Evolutionary conservation across 2,113 vertebrate genomes (phyloP), one percentile per base, ranked within the genome.

Genomic region (Ptilorrhoa leucosticta): DNA sequence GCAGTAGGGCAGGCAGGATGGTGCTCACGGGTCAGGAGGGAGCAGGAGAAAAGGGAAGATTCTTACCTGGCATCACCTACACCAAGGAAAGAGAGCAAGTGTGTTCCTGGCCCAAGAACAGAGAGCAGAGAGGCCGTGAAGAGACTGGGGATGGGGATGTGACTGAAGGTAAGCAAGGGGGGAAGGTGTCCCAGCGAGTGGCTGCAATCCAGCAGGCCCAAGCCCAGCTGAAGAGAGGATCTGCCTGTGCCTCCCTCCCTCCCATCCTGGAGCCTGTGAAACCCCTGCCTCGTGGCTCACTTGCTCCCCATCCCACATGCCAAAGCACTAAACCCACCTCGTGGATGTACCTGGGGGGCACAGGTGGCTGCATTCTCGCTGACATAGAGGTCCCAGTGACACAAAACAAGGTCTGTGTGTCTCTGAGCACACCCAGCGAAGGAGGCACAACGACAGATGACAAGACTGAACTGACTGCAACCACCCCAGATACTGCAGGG

Each of bases 131-230:
- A 40, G 40, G 23, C 0, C 0, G 2, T 61, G 61, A 28, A 12
- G 93, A 70, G 18, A 7, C 1, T 28, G 21, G 44, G 61, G 45
- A 22, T 16, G 12, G 53, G 37, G 40, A 66, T 0, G 1, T 45
- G 26, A 14, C 66, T 8, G 10, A 23, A 30, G 53, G 88, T 23
- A 89, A 85, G 47, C 2, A 0, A 66, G n/a, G 20, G 21, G 47
- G 31, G 33, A 94, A 69, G 8, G 77, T 97, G 60, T 93, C 70
- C 24, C 95, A 97, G 86, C 13, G 1, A 47, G 83, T 89, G 71
- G 64, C 85, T 58, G 76, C 33, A 1, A 90, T 95, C 51, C 91
- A 97, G 68, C 71, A 87, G 35, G 44, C 56, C 50, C 82, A 87
- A 64, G 17, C 58, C 48, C 77, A 45, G 30, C 1, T 30, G 61